A percentile compares a stretch with the other conserved stretches of the same genome.
Conservation (phyloP, 1,140 invertebrate genomes). For the Cydia amplana region DNA sequence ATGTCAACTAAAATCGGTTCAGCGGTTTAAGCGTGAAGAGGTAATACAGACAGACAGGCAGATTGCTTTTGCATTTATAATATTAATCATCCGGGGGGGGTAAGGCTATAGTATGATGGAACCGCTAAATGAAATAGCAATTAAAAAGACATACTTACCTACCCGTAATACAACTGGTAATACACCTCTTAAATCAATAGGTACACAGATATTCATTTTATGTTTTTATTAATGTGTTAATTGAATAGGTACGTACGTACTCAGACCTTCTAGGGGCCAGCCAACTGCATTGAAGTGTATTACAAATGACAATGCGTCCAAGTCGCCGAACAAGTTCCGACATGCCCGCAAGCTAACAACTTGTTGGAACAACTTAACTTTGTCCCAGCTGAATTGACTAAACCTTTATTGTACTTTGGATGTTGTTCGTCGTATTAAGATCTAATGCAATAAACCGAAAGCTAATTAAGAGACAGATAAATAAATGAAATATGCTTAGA, state of each 20-base stretch:
- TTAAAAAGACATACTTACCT: no score
- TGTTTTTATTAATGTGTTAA: neutral
- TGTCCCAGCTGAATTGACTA: slow-evolving; percentile 19
- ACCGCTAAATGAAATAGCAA: no score
- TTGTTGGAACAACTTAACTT: slow-evolving; percentile 24
- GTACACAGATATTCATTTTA: neutral
- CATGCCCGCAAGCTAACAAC: slow-evolving; percentile 18
- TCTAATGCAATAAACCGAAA: neutral
- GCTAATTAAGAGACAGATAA: neutral
- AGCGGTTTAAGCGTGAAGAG: no score
- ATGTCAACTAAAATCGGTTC: no score
- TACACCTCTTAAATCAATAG: no score
- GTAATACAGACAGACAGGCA: no score
- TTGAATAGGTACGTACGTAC: neutral
- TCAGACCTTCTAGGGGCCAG: neutral
- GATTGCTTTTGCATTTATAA: no score
- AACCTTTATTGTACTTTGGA: slow-evolving; percentile 25
- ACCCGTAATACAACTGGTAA: no score
- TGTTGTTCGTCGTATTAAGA: neutral
- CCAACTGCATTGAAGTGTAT: slow-evolving; percentile 25
- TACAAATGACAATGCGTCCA: slow-evolving; percentile 17
- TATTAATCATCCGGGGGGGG: no score
- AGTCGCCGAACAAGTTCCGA: slow-evolving; percentile 11
- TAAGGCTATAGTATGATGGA: no score
- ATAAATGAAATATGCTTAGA: neutral